These are phyloP conservation scores for Zele albiditarsus DNA, from an alignment of 2,888 invertebrate genomes.

Conservation along the genomic window DNA sequence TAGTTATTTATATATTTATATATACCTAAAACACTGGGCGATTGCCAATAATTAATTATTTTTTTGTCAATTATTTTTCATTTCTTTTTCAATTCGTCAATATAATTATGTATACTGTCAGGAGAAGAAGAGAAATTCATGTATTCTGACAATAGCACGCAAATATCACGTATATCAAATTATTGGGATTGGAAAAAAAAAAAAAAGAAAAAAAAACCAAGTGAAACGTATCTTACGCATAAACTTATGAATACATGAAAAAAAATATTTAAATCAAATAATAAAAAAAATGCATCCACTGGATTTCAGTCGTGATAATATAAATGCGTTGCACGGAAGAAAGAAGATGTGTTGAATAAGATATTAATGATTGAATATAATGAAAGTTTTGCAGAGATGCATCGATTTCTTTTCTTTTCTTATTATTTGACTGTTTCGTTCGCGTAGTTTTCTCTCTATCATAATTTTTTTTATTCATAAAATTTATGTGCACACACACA, in stretches of 20 bases:
- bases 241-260: slow-evolving; percentile 2
- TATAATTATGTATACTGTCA: too few species aligned
- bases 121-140: slow-evolving; percentile 7
- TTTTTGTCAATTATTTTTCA: slow-evolving; percentile 36
- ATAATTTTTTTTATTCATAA: slow-evolving; percentile 19
- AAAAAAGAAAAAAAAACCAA: background rate
- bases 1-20: slow-evolving; percentile 16
- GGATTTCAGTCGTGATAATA: background rate
- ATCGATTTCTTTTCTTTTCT: background rate
- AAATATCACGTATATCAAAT: background rate
- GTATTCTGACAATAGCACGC: background rate
- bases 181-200: background rate
- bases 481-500: background rate
- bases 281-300: background rate
- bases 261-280: background rate
- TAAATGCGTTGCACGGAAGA: background rate
- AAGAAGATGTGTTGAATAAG: background rate
- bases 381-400: background rate
- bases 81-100: slow-evolving; percentile 24
- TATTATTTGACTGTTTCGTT: background rate
- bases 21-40: slow-evolving; percentile 43
- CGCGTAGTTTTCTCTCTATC: background rate
- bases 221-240: background rate
- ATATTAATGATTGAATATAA: background rate
- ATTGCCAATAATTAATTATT: slow-evolving; percentile 39